phyloP scores from a whole-genome alignment of 2,888 invertebrate genomes.

The Epsilonema sp. region DNA sequence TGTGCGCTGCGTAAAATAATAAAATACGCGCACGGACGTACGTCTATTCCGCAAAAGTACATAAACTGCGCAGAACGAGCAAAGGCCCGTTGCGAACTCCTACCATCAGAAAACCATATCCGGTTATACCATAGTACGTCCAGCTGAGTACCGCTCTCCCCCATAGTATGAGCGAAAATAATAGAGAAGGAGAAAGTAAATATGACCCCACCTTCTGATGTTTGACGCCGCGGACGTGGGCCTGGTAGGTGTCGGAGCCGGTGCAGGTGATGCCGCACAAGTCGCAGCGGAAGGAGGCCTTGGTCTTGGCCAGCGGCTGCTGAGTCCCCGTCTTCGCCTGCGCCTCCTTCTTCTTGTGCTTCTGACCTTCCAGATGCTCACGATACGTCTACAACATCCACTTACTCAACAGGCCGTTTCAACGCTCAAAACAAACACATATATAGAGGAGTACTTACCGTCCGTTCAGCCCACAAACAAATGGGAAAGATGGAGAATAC shows the following conservation, averaged over 20 bases:
- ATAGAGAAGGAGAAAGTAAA: too few relatives aligned
- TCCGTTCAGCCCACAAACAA: background rate
- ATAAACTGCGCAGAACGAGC: background rate
- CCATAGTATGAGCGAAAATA: too few relatives aligned
- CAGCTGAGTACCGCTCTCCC: too few relatives aligned
- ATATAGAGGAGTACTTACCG: background rate
- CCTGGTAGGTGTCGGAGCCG: conserved; percentile 91
- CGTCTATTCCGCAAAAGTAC: background rate
- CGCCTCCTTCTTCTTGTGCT: conserved; percentile 92
- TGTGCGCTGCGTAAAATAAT: too few relatives aligned
- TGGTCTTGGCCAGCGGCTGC: background rate
- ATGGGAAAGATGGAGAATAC: too few relatives aligned
- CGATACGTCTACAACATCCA: conserved; percentile 47
- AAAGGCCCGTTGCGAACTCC: too few relatives aligned
- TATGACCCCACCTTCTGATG: conserved; percentile 85
- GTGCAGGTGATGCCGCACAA: conserved; percentile 96
- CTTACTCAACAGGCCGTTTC: background rate
- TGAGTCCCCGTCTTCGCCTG: conserved; percentile 46
- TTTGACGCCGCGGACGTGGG: conserved; percentile 76
- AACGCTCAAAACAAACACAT: conserved; percentile 8
- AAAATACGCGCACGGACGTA: too few relatives aligned
- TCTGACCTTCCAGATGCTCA: conserved; percentile 89
- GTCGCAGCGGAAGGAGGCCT: conserved; percentile 65
- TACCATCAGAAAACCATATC: too few relatives aligned
- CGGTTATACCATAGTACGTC: too few relatives aligned